Conservation (phyloP, 2,888 invertebrate species). For the Macrophya alboannulata region DNA sequence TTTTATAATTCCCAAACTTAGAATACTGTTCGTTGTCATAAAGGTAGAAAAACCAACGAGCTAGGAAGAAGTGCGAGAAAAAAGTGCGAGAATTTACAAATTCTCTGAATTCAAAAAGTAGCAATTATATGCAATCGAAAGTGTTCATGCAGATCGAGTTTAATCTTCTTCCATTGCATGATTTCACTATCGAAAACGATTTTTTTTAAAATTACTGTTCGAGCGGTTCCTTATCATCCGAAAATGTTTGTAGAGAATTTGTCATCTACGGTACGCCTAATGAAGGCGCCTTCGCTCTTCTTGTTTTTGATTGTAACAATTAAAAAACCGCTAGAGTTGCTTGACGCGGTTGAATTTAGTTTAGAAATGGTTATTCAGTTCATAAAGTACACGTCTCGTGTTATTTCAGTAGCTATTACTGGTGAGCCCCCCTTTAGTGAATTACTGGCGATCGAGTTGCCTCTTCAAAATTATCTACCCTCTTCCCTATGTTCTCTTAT, state of each 20-base stretch:
- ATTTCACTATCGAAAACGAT: not conserved
- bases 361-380: conserved; percentile 19
- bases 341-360: not conserved
- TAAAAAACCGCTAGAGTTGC: not conserved
- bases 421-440: not conserved
- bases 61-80: not conserved
- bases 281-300: not conserved
- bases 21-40: not conserved
- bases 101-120: not conserved
- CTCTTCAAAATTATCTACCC: not conserved
- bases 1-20: not conserved
- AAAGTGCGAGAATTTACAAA: not conserved
- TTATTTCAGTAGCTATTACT: not conserved
- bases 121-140: not conserved
- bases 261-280: not conserved
- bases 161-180: not conserved
- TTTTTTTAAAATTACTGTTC: not conserved
- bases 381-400: not conserved
- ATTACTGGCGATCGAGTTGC: not conserved
- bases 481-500: not conserved
- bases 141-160: not conserved
- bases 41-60: not conserved
- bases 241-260: not conserved
- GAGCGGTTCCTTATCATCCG: not conserved
- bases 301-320: not conserved